Evolutionary conservation across 2,888 invertebrate species (phyloP), one percentile per base, ranked within the genome.

Genomic region (Callyntrura guangdongensis): DNA sequence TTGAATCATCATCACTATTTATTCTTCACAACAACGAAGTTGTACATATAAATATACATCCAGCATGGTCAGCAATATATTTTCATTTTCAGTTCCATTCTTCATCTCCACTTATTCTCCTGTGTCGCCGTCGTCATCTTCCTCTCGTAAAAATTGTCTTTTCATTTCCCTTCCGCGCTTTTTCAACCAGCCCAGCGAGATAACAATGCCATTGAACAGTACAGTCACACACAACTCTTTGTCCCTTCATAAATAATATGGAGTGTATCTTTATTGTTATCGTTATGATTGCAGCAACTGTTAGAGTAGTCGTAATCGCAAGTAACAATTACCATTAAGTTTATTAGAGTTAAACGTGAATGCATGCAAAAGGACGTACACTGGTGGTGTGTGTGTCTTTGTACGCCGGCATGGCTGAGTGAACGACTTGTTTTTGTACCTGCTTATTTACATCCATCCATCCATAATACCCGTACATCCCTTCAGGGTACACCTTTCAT

Each of bases 141-240:
- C 86, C 88, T 89, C 91, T 92, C 92, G 77, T 91, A 92, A 92
- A 92, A 91, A 79, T 91, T 91, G 90, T 88, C 86, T 86, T 92
- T 92, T 91, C 86, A 90, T 92, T 89, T 87, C 85, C 88, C 90
- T 85, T 91, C 86, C 61, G 27, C 56, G 45, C 77, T 79, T 49
- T 59, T 56, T 56, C 61, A 74, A 69, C 56, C 20, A 72, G 61
- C 27, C 36, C 36, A 36, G 36, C 36, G 6, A n/a, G n/a, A 49
- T 8, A 67, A 85, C 77, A 67, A 88, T 56, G 64, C 20, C 74
- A 27, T 53, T 83, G 89, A 59, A 27, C 49, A 59, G 20, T 64
- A 84, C 77, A 82, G 64, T 53, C 64, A 72, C 85, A 72, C 85
- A 72, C 53, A 72, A 69, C 83, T 85, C 90, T 91, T 77, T 92